A percentile compares a stretch with the other conserved stretches of the same genome.
These are phyloP conservation scores for Menidia menidia DNA, from an alignment of 2,797 vertebrate genomes.

Conservation along the genomic window DNA sequence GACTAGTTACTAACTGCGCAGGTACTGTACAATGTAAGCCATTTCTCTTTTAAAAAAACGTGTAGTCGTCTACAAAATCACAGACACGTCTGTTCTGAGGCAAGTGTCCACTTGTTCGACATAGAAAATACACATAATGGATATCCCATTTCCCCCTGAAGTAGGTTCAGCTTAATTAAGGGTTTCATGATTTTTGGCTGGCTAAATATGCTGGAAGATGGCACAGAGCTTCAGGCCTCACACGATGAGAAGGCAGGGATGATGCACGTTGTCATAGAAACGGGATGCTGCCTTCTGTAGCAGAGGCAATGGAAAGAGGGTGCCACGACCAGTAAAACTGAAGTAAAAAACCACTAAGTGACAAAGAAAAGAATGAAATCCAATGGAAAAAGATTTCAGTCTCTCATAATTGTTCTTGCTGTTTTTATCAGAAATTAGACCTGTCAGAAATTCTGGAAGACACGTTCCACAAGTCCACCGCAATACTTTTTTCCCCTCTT, in stretches of 20 bases:
- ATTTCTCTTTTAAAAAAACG: neutral
- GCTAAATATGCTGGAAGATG: conserved; percentile 8
- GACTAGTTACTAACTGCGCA: neutral
- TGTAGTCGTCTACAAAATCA: conserved; percentile 11
- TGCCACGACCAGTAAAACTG: conserved; percentile 22
- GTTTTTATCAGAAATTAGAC: neutral
- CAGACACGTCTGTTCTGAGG: neutral
- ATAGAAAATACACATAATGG: too few species aligned
- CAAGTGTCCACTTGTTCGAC: neutral
- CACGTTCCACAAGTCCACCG: conserved; percentile 7
- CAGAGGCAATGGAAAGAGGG: conserved; percentile 47
- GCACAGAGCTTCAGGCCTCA: conserved; percentile 22
- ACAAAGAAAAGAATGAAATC: too few species aligned
- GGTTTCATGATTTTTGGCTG: conserved; percentile 1
- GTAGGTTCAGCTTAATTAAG: neutral
- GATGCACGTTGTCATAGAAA: conserved; percentile 83
- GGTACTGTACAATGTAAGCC: neutral
- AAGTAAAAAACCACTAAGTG: neutral
- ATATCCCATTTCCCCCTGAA: too few species aligned
- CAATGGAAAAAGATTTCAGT: too few species aligned
- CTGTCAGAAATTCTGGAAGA: neutral
- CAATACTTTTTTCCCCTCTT: conserved; percentile 9
- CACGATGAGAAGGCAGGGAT: conserved; percentile 39
- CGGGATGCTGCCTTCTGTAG: conserved; percentile 67
- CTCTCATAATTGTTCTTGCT: too few species aligned